These are phyloP conservation scores for Babyrousa celebensis DNA, from an alignment of 2,797 vertebrate species.

Conservation along the genomic window DNA sequence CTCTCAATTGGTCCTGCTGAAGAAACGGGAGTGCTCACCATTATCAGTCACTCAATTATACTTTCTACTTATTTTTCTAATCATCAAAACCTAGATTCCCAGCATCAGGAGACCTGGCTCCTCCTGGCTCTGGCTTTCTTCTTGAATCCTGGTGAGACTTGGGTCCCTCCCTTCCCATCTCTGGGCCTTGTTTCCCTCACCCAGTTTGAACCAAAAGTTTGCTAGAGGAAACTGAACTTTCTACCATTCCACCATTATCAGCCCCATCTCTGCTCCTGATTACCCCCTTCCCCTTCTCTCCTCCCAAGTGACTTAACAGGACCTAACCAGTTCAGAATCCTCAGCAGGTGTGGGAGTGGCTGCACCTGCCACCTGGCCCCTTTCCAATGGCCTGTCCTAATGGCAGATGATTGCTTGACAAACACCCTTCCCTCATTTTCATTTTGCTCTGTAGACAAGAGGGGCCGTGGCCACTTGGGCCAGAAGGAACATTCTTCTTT, in stretches of 20 bases:
- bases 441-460: not conserved
- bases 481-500: not conserved
- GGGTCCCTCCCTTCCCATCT: not conserved
- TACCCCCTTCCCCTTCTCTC: not conserved
- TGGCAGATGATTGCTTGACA: not conserved
- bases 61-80: not conserved
- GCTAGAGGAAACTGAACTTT: not conserved
- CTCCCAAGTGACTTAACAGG: not conserved
- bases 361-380: not conserved
- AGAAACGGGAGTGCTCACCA: not conserved
- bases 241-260: not conserved
- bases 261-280: too few relatives aligned
- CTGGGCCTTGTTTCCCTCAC: too few relatives aligned
- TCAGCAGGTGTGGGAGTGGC: too few relatives aligned
- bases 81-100: not conserved
- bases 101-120: not conserved
- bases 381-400: not conserved
- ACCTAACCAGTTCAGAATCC: not conserved
- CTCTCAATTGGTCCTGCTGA: rapidly evolving
- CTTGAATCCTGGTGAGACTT: not conserved
- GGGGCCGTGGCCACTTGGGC: not conserved
- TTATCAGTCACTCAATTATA: not conserved
- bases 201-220: not conserved
- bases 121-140: not conserved
- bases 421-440: not conserved